A percentile compares a stretch with the other conserved stretches of the same genome.
Conservation (phyloP, 2,888 invertebrate species). For the Philereme vetulata region DNA sequence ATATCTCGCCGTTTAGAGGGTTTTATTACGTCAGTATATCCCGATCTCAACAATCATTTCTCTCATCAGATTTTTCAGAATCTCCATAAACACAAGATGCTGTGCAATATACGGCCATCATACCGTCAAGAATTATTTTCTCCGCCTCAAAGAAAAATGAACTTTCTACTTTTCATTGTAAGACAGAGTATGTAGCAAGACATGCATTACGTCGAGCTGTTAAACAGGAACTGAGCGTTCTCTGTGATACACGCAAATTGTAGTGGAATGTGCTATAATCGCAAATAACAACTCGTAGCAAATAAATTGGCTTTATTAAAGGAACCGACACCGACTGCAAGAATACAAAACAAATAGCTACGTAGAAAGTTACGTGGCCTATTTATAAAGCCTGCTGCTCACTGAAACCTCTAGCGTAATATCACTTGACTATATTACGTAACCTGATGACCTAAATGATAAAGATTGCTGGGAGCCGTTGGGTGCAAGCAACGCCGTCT, state of each 20-base stretch:
- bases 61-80: slow-evolving; percentile 51
- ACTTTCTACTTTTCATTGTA: slow-evolving; percentile 33
- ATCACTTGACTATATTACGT: too few species aligned
- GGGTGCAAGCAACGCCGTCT: too few species aligned
- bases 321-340: slow-evolving; percentile 41
- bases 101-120: slow-evolving; percentile 55
- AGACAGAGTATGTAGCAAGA: slow-evolving; percentile 25
- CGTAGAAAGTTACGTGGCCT: slow-evolving; percentile 29
- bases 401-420: not conserved
- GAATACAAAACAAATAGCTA: slow-evolving; percentile 43
- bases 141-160: slow-evolving; percentile 29
- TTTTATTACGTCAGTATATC: slow-evolving; percentile 39
- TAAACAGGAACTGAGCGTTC: slow-evolving; percentile 45
- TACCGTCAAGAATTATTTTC: slow-evolving; percentile 45
- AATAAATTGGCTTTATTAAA: slow-evolving; percentile 61
- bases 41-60: slow-evolving; percentile 41
- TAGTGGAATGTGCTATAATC: slow-evolving; percentile 56
- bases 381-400: slow-evolving; percentile 15
- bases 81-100: slow-evolving; percentile 56
- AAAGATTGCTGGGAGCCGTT: too few species aligned
- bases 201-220: slow-evolving; percentile 40
- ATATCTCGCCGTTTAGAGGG: slow-evolving; percentile 31
- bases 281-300: slow-evolving; percentile 45
- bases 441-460: too few species aligned
- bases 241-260: slow-evolving; percentile 59